These are phyloP conservation scores for Calidris pygmaea DNA, from an alignment of 2,113 vertebrate species.

Conservation along the genomic window DNA sequence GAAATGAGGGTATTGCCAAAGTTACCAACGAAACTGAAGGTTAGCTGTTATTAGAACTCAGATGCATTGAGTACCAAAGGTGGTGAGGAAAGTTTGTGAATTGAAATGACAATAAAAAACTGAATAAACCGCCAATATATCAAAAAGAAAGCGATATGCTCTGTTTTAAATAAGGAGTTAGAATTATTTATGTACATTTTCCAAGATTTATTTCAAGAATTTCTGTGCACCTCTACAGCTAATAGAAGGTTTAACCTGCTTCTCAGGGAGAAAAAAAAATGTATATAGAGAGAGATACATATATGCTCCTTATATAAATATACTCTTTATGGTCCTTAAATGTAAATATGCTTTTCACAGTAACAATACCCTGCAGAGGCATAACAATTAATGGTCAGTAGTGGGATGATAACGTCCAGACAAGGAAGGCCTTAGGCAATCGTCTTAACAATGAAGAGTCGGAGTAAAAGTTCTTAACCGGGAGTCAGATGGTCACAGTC, in stretches of 20 bases:
- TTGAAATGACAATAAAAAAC: neutral
- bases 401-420: neutral
- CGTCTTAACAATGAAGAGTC: neutral
- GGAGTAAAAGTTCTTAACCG: neutral
- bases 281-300: fast-evolving
- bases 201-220: neutral
- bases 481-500: neutral
- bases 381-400: too few species aligned
- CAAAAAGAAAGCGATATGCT: neutral
- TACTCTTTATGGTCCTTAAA: neutral
- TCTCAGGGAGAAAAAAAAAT: neutral
- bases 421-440: neutral
- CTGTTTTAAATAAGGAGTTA: neutral
- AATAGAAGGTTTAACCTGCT: neutral
- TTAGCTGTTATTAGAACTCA: neutral
- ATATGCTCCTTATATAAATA: neutral
- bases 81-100: neutral
- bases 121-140: neutral
- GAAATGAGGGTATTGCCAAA: neutral
- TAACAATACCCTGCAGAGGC: neutral
- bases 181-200: neutral
- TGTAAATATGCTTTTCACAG: neutral
- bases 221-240: neutral
- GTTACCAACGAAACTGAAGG: neutral
- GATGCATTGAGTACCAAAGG: neutral